Evolutionary conservation across 2,113 vertebrate species (phyloP).

Genomic region (Protomyctophum bolini): DNA sequence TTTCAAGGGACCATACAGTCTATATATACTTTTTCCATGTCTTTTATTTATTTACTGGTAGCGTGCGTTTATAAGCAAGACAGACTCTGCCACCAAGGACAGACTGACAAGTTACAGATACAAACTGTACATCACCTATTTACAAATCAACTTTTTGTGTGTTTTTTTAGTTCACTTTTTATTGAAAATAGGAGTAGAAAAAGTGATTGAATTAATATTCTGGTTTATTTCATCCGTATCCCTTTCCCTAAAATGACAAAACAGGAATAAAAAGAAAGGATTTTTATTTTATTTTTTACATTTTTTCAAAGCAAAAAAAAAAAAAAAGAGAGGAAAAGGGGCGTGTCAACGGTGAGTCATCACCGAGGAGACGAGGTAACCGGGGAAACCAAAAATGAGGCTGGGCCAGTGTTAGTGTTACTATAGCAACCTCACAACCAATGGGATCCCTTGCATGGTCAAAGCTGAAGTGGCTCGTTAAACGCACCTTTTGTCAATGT

Average conservation of each 20-base stretch:
- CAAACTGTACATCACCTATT: slow-evolving; percentile 93
- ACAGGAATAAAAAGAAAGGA: slow-evolving; percentile 32
- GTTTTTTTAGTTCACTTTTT: slow-evolving; percentile 75
- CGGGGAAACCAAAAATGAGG: slow-evolving; percentile 55
- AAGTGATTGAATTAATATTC: slow-evolving; percentile 83
- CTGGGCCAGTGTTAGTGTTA: slow-evolving; percentile 65
- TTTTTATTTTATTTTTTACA: slow-evolving; percentile 40
- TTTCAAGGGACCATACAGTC: slow-evolving; percentile 86
- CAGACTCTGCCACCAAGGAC: slow-evolving; percentile 90
- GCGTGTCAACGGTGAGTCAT: slow-evolving; percentile 55
- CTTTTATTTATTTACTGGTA: slow-evolving; percentile 84
- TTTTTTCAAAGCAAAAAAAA: slow-evolving; percentile 49
- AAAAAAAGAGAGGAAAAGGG: slow-evolving; percentile 43
- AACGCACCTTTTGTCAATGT: slow-evolving; percentile 53
- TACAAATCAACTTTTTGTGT: slow-evolving; percentile 84
- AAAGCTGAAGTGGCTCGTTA: slow-evolving; percentile 55
- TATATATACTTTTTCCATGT: slow-evolving; percentile 82
- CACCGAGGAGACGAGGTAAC: slow-evolving; percentile 56
- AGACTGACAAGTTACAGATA: slow-evolving; percentile 89
- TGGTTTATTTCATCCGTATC: slow-evolving; percentile 76
- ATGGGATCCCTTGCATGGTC: slow-evolving; percentile 52
- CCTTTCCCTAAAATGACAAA: slow-evolving; percentile 76
- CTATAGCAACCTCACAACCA: slow-evolving; percentile 64
- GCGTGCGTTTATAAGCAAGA: slow-evolving; percentile 92
- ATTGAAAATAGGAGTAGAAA: slow-evolving; percentile 85